These are phyloP conservation scores for Drosophila arizonae DNA, from an alignment of 1,140 invertebrate genomes.

Conservation along the genomic window DNA sequence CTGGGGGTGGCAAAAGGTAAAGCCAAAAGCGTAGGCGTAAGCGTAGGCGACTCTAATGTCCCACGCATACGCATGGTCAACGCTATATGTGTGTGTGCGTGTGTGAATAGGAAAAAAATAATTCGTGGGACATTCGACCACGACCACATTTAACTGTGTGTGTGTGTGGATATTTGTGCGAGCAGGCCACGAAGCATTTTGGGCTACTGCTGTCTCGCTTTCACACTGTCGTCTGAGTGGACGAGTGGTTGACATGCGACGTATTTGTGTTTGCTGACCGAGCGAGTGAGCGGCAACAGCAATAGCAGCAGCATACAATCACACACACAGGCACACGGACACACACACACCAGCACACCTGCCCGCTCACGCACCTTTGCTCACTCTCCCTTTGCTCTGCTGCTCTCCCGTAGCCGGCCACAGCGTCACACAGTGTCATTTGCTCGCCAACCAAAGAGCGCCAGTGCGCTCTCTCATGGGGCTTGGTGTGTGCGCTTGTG, in stretches of 20 bases:
- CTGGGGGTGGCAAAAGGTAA: neutral
- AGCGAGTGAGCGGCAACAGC: slow-evolving; percentile 34
- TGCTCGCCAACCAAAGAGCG: slow-evolving; percentile 64
- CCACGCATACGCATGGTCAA: slow-evolving; percentile 36
- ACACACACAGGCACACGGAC: slow-evolving; percentile 1
- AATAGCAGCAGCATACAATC: slow-evolving; percentile 11
- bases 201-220: slow-evolving; percentile 47
- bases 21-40: slow-evolving; percentile 12
- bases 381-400: slow-evolving; percentile 8
- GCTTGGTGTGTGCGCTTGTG: slow-evolving; percentile 6
- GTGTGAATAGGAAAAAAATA: slow-evolving; percentile 35
- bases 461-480: slow-evolving; percentile 43
- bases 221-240: slow-evolving; percentile 73
- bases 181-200: slow-evolving; percentile 33
- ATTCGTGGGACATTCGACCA: slow-evolving; percentile 38
- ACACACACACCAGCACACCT: slow-evolving; percentile 23
- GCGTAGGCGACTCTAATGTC: slow-evolving; percentile 1
- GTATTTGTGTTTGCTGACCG: slow-evolving; percentile 61
- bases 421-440: slow-evolving; percentile 45
- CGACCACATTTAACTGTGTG: slow-evolving; percentile 17
- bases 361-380: slow-evolving; percentile 54
- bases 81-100: slow-evolving; percentile 3
- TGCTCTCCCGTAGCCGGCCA: slow-evolving; percentile 17
- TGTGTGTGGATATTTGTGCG: neutral
- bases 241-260: slow-evolving; percentile 77